Conservation (phyloP, 1,140 invertebrate genomes). For the Tyrophagus putrescentiae region DNA sequence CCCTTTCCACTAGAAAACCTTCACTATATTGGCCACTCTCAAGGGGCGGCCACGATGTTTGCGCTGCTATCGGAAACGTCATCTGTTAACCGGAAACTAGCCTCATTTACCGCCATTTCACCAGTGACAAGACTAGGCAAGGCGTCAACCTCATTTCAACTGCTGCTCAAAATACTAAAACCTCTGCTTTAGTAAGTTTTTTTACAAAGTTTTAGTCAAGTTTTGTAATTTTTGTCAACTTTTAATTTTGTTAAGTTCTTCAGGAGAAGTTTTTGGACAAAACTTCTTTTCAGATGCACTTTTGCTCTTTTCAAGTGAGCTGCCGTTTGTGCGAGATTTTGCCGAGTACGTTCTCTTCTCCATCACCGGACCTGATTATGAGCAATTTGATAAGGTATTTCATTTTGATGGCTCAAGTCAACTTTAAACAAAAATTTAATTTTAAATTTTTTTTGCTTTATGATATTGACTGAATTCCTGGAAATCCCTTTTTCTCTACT, state of each 20-base stretch:
- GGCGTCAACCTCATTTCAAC: neutral
- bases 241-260: neutral
- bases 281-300: neutral
- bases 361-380: neutral
- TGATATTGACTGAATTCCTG: too few species aligned
- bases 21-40: conserved; percentile 18
- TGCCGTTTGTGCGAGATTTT: neutral
- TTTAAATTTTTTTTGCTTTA: too few species aligned
- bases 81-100: conserved; percentile 45
- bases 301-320: neutral
- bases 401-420: too few species aligned
- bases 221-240: neutral
- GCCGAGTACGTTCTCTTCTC: neutral
- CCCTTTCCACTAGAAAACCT: too few species aligned
- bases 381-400: neutral
- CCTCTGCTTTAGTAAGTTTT: neutral
- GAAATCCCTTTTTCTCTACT: too few species aligned
- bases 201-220: neutral
- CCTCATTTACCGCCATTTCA: conserved; percentile 45
- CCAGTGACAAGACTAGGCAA: conserved; percentile 43
- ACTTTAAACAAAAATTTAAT: too few species aligned
- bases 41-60: conserved; percentile 46
- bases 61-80: conserved; percentile 45
- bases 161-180: neutral
- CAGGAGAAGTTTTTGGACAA: neutral